phyloP scores from a whole-genome alignment of 2,113 vertebrate species.

The Argyrosomus japonicus region DNA sequence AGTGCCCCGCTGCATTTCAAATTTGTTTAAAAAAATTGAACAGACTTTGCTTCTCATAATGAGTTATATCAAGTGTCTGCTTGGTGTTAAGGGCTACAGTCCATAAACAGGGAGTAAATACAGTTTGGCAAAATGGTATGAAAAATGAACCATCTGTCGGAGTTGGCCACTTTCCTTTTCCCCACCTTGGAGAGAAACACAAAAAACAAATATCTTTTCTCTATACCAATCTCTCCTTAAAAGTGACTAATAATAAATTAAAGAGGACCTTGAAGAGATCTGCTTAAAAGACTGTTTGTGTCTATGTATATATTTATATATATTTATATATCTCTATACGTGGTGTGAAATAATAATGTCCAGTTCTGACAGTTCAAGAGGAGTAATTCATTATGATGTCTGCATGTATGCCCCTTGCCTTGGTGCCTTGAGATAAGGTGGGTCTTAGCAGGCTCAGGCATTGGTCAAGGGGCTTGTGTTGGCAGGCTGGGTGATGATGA shows the following conservation, averaged over 20 bases:
- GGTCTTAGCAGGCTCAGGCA: slow-evolving; percentile 48
- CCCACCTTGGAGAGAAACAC: slow-evolving; percentile 54
- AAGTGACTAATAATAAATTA: slow-evolving; percentile 87
- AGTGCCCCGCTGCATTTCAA: slow-evolving; percentile 73
- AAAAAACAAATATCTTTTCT: slow-evolving; percentile 59
- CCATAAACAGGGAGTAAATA: slow-evolving; percentile 67
- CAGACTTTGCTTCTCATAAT: slow-evolving; percentile 46
- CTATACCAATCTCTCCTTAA: slow-evolving; percentile 73
- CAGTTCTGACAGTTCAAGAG: slow-evolving; percentile 72
- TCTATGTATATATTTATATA: slow-evolving; percentile 83
- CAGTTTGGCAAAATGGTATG: slow-evolving; percentile 80
- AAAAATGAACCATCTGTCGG: slow-evolving; percentile 63
- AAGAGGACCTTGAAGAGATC: slow-evolving; percentile 83
- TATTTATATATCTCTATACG: slow-evolving; percentile 83
- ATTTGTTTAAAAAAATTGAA: slow-evolving; percentile 55
- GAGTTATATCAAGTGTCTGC: slow-evolving; percentile 50
- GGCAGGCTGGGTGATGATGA: slow-evolving; percentile 61
- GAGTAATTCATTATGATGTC: slow-evolving; percentile 59
- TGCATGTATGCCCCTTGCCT: slow-evolving; percentile 49
- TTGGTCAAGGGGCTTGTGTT: slow-evolving; percentile 55
- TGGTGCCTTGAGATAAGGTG: slow-evolving; percentile 34
- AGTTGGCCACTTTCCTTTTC: slow-evolving; percentile 53
- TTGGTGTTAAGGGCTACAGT: slow-evolving; percentile 65
- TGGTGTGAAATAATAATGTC: slow-evolving; percentile 80
- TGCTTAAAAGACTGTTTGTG: slow-evolving; percentile 82